Evolutionary conservation across 2,113 vertebrate species (phyloP), one percentile per base, ranked within the genome.

Genomic region (Pangasianodon hypophthalmus): DNA sequence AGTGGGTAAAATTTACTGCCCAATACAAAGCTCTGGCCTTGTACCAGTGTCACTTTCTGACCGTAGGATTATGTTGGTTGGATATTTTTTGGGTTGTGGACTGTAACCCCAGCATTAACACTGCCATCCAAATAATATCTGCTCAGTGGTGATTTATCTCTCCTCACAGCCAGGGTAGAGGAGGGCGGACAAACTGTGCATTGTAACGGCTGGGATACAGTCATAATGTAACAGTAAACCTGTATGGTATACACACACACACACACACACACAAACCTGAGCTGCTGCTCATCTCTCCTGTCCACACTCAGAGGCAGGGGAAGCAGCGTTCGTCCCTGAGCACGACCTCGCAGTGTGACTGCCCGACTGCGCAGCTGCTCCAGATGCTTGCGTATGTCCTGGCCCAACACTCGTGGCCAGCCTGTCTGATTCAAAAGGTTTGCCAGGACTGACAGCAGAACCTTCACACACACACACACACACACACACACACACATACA

Each of bases 331-430:
- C 93, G 93, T 79, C 93, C 95, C 92, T 96, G 92, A 0, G 94
- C 91, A 2, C 90, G 93, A 16, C 94, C 95, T 90, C 92, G 92
- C 90, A 96, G 88, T 18, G 94, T 92, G 81, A 94, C 94, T 85
- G 94, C 85, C 77, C 93, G 91, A 91, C 88, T 94, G 94, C 93
- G 91, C 58, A 96, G 90, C 91, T 93, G 95, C 92, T 96, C 95
- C 58, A 93, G 88, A 88, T 94, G 92, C 13, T 89, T 93, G 79
- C 93, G 94, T 79, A 95, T 86, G 92, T 96, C 95, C 90, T 96
- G 94, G 21, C 93, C 88, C 46, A 96, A 91, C 11, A 93, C 87
- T 2, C 92, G 92, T 2, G 95, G 94, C 95, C 95, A 97, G 64
- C 91, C 93, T 64, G 89, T 67, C 0, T 94, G 96, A 92, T 94